Conservation (phyloP, 1,140 invertebrate genomes). For the Eriosoma lanigerum region DNA sequence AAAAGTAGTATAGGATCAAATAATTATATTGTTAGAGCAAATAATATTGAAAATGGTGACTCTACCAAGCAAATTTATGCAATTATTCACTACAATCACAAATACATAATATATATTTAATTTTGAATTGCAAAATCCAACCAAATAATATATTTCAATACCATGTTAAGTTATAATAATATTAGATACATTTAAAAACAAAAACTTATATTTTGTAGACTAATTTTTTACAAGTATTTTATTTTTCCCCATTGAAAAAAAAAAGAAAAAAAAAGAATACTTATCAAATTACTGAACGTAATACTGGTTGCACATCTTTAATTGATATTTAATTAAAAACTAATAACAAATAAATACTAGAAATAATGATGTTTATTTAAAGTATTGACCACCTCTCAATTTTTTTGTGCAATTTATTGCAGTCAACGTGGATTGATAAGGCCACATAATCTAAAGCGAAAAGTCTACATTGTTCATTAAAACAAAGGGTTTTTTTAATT, state of each 20-base stretch:
- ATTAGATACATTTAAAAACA: slow-evolving; percentile 12
- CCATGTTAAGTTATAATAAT: slow-evolving; percentile 2
- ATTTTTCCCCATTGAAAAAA: slow-evolving; percentile 16
- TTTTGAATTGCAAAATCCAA: slow-evolving; percentile 21
- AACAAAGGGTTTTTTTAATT: too few species aligned
- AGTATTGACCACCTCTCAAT: neutral
- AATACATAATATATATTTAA: slow-evolving; percentile 6
- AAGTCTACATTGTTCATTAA: too few species aligned
- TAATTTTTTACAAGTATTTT: slow-evolving; percentile 15
- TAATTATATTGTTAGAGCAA: neutral
- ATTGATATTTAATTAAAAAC: slow-evolving; percentile 11
- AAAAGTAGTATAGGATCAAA: neutral
- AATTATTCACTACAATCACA: neutral
- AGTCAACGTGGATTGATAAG: too few species aligned
- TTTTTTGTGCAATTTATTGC: too few species aligned
- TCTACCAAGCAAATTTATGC: neutral
- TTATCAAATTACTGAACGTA: neutral
- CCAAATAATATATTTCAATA: slow-evolving; percentile 4
- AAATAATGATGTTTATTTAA: slow-evolving; percentile 8
- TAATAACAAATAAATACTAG: slow-evolving; percentile 20
- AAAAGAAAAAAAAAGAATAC: slow-evolving; percentile 8
- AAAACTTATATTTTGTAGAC: neutral
- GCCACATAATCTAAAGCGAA: too few species aligned
- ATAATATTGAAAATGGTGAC: neutral
- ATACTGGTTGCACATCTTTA: neutral